phyloP scores from a whole-genome alignment of 2,888 invertebrate genomes.

The Yponomeuta evonymella region DNA sequence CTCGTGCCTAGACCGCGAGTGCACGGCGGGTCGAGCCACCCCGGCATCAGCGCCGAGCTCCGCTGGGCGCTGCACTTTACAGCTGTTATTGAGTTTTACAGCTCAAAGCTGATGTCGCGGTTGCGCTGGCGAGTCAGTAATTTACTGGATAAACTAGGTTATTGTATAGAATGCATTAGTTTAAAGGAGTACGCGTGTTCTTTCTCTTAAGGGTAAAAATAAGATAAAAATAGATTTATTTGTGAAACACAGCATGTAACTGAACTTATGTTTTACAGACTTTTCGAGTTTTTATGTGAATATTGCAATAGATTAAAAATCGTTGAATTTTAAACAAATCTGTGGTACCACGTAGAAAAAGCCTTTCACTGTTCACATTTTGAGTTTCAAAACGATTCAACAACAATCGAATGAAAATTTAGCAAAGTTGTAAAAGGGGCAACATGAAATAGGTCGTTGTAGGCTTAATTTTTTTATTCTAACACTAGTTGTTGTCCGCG shows the following conservation, averaged over 20 bases:
- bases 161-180: not conserved
- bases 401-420: not conserved
- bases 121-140: not conserved
- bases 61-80: not conserved
- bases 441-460: not conserved
- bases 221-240: no score
- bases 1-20: no score
- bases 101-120: not conserved
- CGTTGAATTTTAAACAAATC: not conserved
- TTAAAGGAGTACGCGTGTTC: not conserved
- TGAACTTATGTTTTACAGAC: no score
- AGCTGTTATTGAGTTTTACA: constrained; percentile 12
- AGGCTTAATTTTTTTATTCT: no score
- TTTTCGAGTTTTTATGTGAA: no score
- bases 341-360: not conserved
- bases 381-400: no score
- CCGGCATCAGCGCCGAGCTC: not conserved
- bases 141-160: not conserved
- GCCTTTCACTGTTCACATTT: no score
- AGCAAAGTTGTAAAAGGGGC: no score
- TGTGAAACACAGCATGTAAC: no score
- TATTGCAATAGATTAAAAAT: no score
- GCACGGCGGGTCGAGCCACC: not conserved
- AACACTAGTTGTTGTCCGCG: no score
- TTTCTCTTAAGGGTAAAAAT: no score